Evolutionary conservation across 1,140 invertebrate species (phyloP).

Genomic region (Meloidogyne floridensis): DNA sequence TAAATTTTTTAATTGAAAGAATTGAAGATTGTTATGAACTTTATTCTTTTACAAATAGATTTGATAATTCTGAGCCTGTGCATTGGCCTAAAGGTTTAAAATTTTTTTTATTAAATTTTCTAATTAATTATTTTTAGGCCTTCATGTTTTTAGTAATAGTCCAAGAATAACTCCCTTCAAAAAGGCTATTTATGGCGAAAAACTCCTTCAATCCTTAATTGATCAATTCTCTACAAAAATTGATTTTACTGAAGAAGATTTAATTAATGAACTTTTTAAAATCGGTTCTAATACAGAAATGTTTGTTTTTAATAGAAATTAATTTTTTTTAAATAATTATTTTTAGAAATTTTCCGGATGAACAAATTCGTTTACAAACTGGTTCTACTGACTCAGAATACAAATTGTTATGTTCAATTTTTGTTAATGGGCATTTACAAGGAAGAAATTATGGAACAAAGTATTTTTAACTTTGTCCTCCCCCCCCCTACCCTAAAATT

Average conservation of each 20-base stretch:
- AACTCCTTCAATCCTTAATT: constrained; percentile 33
- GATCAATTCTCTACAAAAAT: background rate
- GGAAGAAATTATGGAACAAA: constrained; percentile 40
- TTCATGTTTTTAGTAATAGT: constrained; percentile 50
- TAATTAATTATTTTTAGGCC: constrained; percentile 21
- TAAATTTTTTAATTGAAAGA: constrained; percentile 6
- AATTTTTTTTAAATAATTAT: background rate
- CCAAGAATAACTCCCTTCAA: constrained; percentile 46
- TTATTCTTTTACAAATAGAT: constrained; percentile 37
- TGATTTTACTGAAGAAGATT: constrained; percentile 28
- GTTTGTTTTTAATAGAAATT: background rate
- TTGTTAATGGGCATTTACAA: constrained; percentile 30
- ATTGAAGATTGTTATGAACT: background rate
- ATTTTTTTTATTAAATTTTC: constrained; percentile 13
- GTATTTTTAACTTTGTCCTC: constrained; percentile 24
- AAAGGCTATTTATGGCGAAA: constrained; percentile 47
- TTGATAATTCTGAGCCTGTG: constrained; percentile 30
- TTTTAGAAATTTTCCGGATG: constrained; percentile 36
- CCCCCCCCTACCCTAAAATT: too few relatives aligned
- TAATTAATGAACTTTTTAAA: constrained; percentile 39
- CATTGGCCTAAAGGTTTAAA: constrained; percentile 48
- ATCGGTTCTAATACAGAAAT: constrained; percentile 35
- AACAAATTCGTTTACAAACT: constrained; percentile 34
- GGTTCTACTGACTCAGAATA: constrained; percentile 36
- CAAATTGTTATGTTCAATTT: constrained; percentile 44